phyloP scores from a whole-genome alignment of 1,140 invertebrate species.

The Aphidius ervi region DNA sequence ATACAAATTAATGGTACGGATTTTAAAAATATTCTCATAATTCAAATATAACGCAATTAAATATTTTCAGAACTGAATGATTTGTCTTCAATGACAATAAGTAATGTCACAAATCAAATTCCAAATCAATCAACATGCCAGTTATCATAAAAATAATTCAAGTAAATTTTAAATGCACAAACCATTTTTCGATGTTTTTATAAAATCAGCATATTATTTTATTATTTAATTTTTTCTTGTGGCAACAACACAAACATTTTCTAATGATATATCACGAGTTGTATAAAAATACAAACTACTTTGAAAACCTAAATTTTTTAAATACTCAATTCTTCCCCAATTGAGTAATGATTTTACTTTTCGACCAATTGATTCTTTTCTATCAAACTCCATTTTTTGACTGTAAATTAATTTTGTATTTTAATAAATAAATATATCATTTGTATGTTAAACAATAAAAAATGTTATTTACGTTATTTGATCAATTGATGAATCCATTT shows the following conservation, averaged over 20 bases:
- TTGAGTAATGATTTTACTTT: constrained; percentile 74
- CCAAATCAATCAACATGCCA: too few species aligned
- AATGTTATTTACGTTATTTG: not conserved
- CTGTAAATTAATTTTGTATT: constrained; percentile 25
- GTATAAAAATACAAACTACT: constrained; percentile 65
- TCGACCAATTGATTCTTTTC: constrained; percentile 63
- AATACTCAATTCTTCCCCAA: constrained; percentile 65
- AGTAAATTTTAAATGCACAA: too few species aligned
- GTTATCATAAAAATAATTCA: too few species aligned
- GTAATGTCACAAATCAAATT: too few species aligned
- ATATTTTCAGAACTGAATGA: too few species aligned
- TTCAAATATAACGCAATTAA: too few species aligned
- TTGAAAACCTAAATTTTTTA: constrained; percentile 59
- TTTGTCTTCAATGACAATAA: too few species aligned
- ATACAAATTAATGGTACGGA: not conserved
- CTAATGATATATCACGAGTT: constrained; percentile 60
- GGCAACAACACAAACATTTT: constrained; percentile 76
- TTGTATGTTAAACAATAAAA: constrained; percentile 3
- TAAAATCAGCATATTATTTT: constrained; percentile 8
- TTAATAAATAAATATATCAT: constrained; percentile 31
- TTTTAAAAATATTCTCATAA: not conserved
- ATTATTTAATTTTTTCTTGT: constrained; percentile 5
- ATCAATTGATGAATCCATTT: not conserved
- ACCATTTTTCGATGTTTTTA: not conserved
- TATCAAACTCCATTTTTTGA: constrained; percentile 22